Evolutionary conservation across 2,113 vertebrate species (phyloP), one percentile per base, ranked within the genome.

Genomic region (Passer montanus): DNA sequence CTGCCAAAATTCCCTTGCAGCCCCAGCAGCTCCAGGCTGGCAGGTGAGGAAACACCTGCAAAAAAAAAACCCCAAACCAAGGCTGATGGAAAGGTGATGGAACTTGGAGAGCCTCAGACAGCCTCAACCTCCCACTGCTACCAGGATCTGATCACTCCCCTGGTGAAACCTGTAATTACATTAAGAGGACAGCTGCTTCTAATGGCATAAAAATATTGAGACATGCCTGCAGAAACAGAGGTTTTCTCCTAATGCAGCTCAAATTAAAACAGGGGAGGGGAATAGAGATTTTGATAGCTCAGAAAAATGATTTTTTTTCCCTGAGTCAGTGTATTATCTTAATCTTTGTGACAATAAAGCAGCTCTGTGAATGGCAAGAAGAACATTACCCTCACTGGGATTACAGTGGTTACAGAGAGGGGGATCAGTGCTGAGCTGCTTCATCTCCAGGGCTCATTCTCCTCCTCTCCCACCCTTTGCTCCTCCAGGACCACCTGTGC

Each of bases 141-240:
- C 69, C 16, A 44, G 82, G 74, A 52, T 83, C 5, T 55, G 79
- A 60, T 59, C 55, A 7, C 68, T 91, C 69, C 59, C 69, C 55
- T 27, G 79, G 31, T 46, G 28, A 87, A 95, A 92, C 79, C 86
- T 89, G 91, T 92, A 94, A 96, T 96, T 90, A 95, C 94, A 90
- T 80, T 67, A 79, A 84, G 82, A 79, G 68, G 92, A 89, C 80
- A 87, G 87, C 82, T 93, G 90, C 30, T 92, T 92, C 87, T 60
- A 49, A 43, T 76, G 84, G 87, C 80, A 81, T 70, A 75, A 95
- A 93, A 97, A 97, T 87, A 95, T 73, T 95, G 93, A 91, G 95
- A 83, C 60, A 21, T 2, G 13, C 12, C 69, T 78, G 64, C 13
- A 16, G 63, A 90, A 70, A 15, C 6, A 41, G 79, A 83, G 68